These are phyloP conservation scores for Oxyura jamaicensis DNA, from an alignment of 2,113 vertebrate species.

Conservation along the genomic window DNA sequence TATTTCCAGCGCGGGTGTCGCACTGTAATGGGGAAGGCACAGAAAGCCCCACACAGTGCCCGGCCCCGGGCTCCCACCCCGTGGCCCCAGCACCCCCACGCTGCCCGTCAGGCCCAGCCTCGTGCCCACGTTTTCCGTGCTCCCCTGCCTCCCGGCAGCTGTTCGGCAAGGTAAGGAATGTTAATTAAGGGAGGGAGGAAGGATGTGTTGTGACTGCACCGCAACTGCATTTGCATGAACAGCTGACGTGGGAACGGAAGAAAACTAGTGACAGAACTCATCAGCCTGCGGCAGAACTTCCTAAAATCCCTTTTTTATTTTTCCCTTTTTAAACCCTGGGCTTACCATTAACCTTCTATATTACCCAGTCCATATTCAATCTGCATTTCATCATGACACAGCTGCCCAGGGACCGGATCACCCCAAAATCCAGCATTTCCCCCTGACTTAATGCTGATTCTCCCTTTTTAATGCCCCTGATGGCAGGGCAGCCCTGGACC, in stretches of 20 bases:
- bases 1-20: neutral
- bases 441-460: neutral
- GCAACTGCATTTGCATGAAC: neutral
- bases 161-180: neutral
- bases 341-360: neutral
- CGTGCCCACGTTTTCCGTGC: neutral
- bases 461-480: neutral
- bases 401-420: neutral
- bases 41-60: neutral
- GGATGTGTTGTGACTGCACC: neutral
- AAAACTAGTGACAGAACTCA: neutral
- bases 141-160: neutral
- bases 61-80: neutral
- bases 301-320: neutral
- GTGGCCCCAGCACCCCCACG: neutral
- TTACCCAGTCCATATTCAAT: neutral
- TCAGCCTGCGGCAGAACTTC: neutral
- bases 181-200: neutral
- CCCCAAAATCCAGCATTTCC: neutral
- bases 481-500: neutral
- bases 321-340: neutral
- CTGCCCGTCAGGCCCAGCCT: no score
- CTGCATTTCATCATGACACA: fast-evolving
- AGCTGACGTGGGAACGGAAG: neutral
- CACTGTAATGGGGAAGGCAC: neutral